These are phyloP conservation scores for Mormyrops boulengeri DNA, from an alignment of 2,797 vertebrate species.

Conservation along the genomic window DNA sequence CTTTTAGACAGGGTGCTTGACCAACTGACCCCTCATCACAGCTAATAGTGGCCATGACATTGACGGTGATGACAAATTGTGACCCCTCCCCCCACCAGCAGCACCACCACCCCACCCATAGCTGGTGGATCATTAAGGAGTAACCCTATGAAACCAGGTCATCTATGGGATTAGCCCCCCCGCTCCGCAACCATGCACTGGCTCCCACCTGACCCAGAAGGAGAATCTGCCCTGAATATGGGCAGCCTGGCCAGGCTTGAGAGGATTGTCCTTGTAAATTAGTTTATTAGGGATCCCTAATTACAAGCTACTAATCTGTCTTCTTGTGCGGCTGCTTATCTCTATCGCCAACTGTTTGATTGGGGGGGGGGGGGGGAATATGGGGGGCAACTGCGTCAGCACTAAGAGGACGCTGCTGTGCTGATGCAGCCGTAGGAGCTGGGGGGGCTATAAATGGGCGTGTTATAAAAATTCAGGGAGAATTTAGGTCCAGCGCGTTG, in stretches of 20 bases:
- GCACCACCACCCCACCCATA: constrained; percentile 15
- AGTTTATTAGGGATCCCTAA: constrained; percentile 77
- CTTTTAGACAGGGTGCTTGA: not conserved
- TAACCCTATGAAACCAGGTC: constrained; percentile 56
- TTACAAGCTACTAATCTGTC: constrained; percentile 68
- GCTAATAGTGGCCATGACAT: constrained; percentile 19
- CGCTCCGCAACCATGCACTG: not conserved
- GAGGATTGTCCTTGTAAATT: constrained; percentile 65
- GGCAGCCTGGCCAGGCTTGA: constrained; percentile 41
- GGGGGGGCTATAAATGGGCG: not conserved
- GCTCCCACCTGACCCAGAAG: not conserved
- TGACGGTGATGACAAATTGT: constrained; percentile 22
- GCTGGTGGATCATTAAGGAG: constrained; percentile 47
- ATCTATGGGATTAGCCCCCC: constrained; percentile 42
- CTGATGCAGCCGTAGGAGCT: not conserved
- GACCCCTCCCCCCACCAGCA: not conserved
- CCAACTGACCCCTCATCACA: constrained; percentile 23
- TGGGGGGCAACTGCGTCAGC: not conserved
- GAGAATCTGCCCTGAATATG: constrained; percentile 39
- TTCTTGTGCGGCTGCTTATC: constrained; percentile 56
- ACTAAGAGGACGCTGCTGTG: not conserved
- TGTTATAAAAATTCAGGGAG: not conserved
- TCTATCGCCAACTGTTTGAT: constrained; percentile 47
- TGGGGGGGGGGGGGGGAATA: not conserved
- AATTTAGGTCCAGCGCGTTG: not conserved